Evolutionary conservation across 2,113 vertebrate species (phyloP).

Genomic region (Cyphomyrus plagiostoma): DNA sequence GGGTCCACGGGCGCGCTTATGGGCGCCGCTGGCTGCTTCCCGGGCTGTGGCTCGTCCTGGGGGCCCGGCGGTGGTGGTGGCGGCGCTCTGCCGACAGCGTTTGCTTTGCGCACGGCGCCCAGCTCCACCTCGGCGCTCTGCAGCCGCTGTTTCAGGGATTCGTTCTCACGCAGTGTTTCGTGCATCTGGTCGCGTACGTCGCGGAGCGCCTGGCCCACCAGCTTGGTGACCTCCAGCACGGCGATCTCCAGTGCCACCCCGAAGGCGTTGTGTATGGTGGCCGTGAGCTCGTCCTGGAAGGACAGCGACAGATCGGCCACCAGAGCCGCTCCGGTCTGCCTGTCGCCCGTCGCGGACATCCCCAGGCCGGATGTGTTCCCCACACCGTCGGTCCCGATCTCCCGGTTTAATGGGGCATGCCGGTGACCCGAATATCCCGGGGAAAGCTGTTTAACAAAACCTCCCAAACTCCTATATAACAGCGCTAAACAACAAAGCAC

Average conservation of each 20-base stretch:
- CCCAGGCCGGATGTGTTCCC: neutral
- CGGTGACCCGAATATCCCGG: neutral
- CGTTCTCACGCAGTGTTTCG: constrained; percentile 38
- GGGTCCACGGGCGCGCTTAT: neutral
- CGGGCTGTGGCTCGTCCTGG: neutral
- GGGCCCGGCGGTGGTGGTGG: neutral
- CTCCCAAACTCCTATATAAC: neutral
- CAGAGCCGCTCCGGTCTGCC: constrained; percentile 13
- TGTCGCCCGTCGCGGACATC: constrained; percentile 22
- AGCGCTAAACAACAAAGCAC: neutral
- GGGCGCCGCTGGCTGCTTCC: neutral
- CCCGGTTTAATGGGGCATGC: neutral
- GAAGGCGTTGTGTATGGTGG: constrained; percentile 42
- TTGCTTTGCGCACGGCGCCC: constrained; percentile 7
- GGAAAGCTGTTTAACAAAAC: neutral
- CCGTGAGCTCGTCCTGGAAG: constrained; percentile 41
- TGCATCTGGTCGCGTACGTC: constrained; percentile 41
- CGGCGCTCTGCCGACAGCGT: neutral
- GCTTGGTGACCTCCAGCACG: constrained; percentile 38
- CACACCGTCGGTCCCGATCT: neutral
- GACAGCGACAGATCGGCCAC: constrained; percentile 38
- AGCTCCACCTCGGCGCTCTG: constrained; percentile 33
- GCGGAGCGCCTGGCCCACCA: constrained; percentile 37
- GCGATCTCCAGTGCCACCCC: constrained; percentile 45
- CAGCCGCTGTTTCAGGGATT: constrained; percentile 32